These are phyloP conservation scores for Rhogogaster chlorosoma DNA, from an alignment of 2,888 invertebrate species.

Conservation along the genomic window DNA sequence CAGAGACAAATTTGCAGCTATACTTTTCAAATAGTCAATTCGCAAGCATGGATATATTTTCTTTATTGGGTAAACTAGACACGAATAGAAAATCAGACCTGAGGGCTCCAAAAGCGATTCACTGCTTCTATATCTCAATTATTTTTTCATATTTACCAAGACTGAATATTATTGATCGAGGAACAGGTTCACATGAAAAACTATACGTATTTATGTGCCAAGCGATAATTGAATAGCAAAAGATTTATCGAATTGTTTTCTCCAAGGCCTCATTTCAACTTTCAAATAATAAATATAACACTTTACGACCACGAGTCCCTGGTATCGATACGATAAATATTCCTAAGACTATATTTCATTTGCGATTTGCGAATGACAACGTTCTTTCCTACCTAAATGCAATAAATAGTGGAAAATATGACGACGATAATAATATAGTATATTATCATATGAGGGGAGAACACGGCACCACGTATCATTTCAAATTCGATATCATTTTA, in stretches of 20 bases:
- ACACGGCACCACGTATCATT: constrained; percentile 39
- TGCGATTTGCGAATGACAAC: background rate
- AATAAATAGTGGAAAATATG: constrained; percentile 41
- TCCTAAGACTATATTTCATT: background rate
- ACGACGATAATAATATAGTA: background rate
- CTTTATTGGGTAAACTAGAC: background rate
- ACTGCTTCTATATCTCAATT: background rate
- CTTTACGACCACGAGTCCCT: background rate
- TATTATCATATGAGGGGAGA: constrained; percentile 10
- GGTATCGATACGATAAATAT: constrained; percentile 43
- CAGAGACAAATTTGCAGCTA: background rate
- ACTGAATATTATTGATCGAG: constrained; percentile 32
- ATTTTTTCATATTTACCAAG: background rate
- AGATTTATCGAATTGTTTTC: constrained; percentile 30
- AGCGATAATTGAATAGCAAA: background rate
- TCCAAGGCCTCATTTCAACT: background rate
- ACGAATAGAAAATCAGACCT: background rate
- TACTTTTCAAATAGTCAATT: background rate
- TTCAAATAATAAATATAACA: constrained; percentile 9
- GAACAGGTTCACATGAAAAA: background rate
- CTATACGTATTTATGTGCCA: background rate
- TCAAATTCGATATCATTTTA: constrained; percentile 42
- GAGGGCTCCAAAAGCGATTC: background rate
- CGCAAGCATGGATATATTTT: background rate
- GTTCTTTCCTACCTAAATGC: constrained; percentile 11